These are phyloP conservation scores for Noctua fimbriata DNA, from an alignment of 2,888 invertebrate genomes.

Conservation along the genomic window DNA sequence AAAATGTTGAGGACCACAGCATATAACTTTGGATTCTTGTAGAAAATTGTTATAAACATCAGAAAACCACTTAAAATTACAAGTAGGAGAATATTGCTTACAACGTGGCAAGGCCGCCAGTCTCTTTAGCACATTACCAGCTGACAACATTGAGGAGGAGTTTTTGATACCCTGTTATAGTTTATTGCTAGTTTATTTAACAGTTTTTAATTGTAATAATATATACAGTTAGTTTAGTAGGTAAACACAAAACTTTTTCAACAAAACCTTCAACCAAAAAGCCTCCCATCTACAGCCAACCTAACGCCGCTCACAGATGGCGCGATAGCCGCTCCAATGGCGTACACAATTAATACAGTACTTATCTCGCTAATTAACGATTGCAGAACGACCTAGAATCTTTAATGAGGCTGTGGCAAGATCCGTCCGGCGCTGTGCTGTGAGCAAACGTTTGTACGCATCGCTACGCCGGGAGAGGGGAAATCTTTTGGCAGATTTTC, in stretches of 20 bases:
- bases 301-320: slow-evolving; percentile 74
- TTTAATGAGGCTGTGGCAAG: slow-evolving; percentile 88
- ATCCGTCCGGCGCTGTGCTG: slow-evolving; percentile 78
- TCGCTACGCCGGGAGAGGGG: slow-evolving; percentile 47
- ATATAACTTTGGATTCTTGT: background rate
- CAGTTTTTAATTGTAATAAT: too few relatives aligned
- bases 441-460: slow-evolving; percentile 64
- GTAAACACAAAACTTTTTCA: background rate
- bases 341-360: slow-evolving; percentile 89
- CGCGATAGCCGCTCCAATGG: slow-evolving; percentile 85
- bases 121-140: too few relatives aligned
- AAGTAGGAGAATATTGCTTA: too few relatives aligned
- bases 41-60: background rate
- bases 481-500: slow-evolving; percentile 48
- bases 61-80: background rate
- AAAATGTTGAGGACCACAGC: background rate
- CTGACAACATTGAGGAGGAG: too few relatives aligned
- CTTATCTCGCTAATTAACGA: slow-evolving; percentile 89
- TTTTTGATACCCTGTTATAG: too few relatives aligned
- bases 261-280: slow-evolving; percentile 24
- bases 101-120: too few relatives aligned
- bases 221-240: background rate
- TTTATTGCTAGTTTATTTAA: too few relatives aligned
- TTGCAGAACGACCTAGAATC: slow-evolving; percentile 89
- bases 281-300: slow-evolving; percentile 35